A percentile compares a stretch with the other conserved stretches of the same genome.
These are phyloP conservation scores for Neoitamus cyanurus DNA, from an alignment of 2,888 invertebrate genomes.

Conservation along the genomic window DNA sequence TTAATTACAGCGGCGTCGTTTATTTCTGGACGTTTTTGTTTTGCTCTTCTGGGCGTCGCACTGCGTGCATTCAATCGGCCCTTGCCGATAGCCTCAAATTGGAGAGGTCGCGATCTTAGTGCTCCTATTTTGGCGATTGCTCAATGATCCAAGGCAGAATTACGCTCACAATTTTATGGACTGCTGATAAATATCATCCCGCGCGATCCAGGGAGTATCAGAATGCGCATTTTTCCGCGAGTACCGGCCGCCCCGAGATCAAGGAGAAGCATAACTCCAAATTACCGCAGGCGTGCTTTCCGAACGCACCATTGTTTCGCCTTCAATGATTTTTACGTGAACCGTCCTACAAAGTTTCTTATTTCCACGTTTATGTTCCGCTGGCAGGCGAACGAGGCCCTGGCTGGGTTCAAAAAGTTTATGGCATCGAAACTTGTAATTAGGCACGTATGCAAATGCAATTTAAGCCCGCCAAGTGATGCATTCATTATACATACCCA, in stretches of 20 bases:
- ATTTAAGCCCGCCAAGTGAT: constrained; percentile 40
- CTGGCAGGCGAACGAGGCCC: background rate
- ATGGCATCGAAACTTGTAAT: constrained; percentile 47
- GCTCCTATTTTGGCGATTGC: background rate
- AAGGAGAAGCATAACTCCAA: constrained; percentile 17
- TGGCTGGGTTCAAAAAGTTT: constrained; percentile 12
- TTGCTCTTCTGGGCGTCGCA: background rate
- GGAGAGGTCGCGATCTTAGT: background rate
- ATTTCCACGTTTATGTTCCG: constrained; percentile 21
- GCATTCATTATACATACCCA: constrained; percentile 15
- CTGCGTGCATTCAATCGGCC: background rate
- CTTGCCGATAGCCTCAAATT: background rate
- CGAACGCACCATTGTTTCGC: constrained; percentile 25
- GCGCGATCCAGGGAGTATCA: background rate
- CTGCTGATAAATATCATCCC: background rate
- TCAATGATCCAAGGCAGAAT: background rate
- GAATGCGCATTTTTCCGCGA: background rate
- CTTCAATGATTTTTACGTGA: background rate
- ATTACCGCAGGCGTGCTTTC: constrained; percentile 8
- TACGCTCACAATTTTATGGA: constrained; percentile 4
- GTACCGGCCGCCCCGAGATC: background rate
- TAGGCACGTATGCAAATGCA: constrained; percentile 48
- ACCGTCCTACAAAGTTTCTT: constrained; percentile 19
- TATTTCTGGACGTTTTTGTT: background rate
- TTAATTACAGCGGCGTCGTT: constrained; percentile 25